Conservation (phyloP, 2,888 invertebrate genomes). For the Parnassius apollo region DNA sequence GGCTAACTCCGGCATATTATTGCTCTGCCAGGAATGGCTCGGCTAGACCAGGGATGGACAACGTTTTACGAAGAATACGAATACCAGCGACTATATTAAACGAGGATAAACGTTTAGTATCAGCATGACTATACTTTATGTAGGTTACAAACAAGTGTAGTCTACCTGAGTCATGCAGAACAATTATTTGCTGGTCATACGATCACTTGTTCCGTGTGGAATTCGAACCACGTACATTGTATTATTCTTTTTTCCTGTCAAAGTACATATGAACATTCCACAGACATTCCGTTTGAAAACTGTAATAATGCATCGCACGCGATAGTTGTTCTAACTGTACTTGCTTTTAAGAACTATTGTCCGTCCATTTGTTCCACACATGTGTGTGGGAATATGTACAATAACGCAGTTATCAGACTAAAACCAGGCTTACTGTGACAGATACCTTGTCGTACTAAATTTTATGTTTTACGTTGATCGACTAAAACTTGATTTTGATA, state of each 20-base stretch:
- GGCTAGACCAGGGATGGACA: no score
- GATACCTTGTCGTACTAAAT: conserved; percentile 4
- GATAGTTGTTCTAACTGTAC: background rate
- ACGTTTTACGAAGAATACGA: no score
- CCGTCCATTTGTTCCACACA: background rate
- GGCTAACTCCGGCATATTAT: no score
- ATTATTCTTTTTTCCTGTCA: conserved; percentile 13
- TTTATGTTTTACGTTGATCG: background rate
- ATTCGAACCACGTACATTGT: conserved; percentile 2
- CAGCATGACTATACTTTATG: no score
- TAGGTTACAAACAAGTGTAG: no score
- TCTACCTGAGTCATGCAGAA: no score
- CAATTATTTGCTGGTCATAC: no score
- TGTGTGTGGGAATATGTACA: conserved; percentile 5
- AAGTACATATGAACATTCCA: background rate
- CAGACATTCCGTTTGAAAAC: conserved; percentile 1
- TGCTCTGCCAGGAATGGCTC: no score
- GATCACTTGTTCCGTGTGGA: no score
- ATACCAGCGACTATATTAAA: no score
- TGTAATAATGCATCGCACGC: background rate
- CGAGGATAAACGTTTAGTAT: no score
- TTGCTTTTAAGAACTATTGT: conserved; percentile 2
- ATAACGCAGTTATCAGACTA: conserved; percentile 11
- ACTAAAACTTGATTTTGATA: no score
- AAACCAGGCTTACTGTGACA: conserved; percentile 10